These are phyloP conservation scores for Colossoma macropomum DNA, from an alignment of 2,113 vertebrate species.

Conservation along the genomic window DNA sequence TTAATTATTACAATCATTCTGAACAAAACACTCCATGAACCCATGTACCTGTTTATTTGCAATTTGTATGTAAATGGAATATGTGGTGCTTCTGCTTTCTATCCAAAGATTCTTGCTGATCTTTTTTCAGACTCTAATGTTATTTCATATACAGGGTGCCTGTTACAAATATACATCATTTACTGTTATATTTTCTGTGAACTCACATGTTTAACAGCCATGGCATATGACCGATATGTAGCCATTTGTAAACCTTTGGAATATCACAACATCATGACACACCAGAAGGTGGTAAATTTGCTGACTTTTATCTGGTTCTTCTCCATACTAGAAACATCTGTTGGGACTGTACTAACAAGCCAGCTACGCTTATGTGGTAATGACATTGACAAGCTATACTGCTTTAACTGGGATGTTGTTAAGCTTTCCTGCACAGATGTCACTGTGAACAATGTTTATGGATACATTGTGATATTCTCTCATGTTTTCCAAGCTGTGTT, in stretches of 20 bases:
- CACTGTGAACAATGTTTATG: neutral
- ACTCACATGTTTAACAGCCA: slow-evolving; percentile 70
- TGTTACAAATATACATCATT: slow-evolving; percentile 71
- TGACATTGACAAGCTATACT: slow-evolving; percentile 70
- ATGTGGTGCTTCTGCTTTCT: slow-evolving; percentile 70
- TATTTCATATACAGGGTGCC: slow-evolving; percentile 67
- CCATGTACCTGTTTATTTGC: slow-evolving; percentile 35
- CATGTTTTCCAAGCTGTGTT: slow-evolving; percentile 44
- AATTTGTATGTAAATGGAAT: slow-evolving; percentile 32
- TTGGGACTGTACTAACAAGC: slow-evolving; percentile 48
- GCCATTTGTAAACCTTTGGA: slow-evolving; percentile 75
- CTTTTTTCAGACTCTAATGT: slow-evolving; percentile 65
- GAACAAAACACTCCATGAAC: slow-evolving; percentile 39
- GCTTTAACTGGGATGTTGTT: slow-evolving; percentile 69
- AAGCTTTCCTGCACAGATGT: slow-evolving; percentile 63
- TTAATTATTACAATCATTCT: slow-evolving; percentile 2
- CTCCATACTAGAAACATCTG: neutral
- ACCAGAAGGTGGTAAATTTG: slow-evolving; percentile 4
- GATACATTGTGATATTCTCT: neutral
- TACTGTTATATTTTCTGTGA: slow-evolving; percentile 56
- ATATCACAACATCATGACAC: slow-evolving; percentile 72
- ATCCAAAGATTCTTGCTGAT: slow-evolving; percentile 69
- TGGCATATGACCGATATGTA: slow-evolving; percentile 77
- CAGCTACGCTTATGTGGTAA: slow-evolving; percentile 65
- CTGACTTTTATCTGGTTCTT: slow-evolving; percentile 48